Conservation (phyloP, 2,888 invertebrate genomes). For the Ormyrus thymus region DNA sequence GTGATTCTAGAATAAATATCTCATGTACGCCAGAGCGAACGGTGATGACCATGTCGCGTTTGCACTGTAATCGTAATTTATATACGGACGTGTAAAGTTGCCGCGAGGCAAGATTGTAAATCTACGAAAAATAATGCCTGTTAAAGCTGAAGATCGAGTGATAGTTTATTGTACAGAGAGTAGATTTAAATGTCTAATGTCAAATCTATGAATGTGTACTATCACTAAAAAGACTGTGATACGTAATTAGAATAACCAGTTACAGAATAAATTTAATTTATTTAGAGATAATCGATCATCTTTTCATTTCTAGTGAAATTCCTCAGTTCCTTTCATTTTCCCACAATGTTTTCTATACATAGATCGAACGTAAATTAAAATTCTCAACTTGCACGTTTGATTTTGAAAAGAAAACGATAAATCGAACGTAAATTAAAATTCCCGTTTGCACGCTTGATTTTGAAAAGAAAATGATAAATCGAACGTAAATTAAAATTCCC, state of each 20-base stretch:
- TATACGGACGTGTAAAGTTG: not conserved
- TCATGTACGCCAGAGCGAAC: not conserved
- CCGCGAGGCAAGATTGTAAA: conserved; percentile 10
- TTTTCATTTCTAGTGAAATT: not conserved
- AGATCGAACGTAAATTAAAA: too few relatives aligned
- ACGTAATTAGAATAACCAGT: conserved; percentile 25
- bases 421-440: too few relatives aligned
- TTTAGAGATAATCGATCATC: conserved; percentile 16
- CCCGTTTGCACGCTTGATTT: too few relatives aligned
- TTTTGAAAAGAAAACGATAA: too few relatives aligned
- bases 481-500: too few relatives aligned
- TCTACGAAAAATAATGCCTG: not conserved
- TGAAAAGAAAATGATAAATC: too few relatives aligned
- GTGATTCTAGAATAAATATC: conserved; percentile 36
- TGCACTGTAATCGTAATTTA: not conserved
- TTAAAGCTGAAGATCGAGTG: conserved; percentile 17
- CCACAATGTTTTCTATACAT: too few relatives aligned
- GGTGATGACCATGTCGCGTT: not conserved
- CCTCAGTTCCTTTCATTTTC: not conserved
- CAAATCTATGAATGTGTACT: conserved; percentile 14
- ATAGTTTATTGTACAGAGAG: conserved; percentile 26
- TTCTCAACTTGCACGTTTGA: too few relatives aligned
- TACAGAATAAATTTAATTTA: conserved; percentile 43
- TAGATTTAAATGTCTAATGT: not conserved
- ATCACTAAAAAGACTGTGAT: conserved; percentile 46